Base-by-base conservation (phyloP, 2,113 vertebrate genomes). In the Thinocorus orbignyianus region DNA sequence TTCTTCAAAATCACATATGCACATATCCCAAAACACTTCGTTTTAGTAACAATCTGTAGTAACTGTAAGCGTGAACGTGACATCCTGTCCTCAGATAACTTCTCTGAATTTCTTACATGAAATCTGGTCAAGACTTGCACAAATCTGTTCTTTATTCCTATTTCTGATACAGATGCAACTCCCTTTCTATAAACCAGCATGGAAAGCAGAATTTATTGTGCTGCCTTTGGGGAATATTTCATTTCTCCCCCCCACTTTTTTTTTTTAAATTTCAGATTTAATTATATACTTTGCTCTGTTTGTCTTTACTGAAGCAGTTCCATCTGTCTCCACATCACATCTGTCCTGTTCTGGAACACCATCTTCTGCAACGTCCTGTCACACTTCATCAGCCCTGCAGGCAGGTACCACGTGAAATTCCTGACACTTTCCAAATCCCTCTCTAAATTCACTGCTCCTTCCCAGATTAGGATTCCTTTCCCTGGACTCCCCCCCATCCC, bases 391-490 rank as follows among this genome's bases (percentile, higher is more conserved):
- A 62, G 30, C 39, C 35, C 52, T 23, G 24, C 46, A 3, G 1
- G 1, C 30, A 33, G 17, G 16, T 33, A 44, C 46, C 17, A 31
- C 0, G 0, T 25, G 23, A n/a, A 79, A 31, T 4, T 10, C 54
- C 31, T 39, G 25, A 74, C 12, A 23, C 17, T 51, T 87, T 61
- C 39, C n/a, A 70, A 5, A 62, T 81, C 17, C n/a, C 25, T 77
- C 41, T 72, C n/a, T 31, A 26, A 65, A 85, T 37, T 54, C 81
- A 49, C 14, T 44, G 28, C n/a, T 90, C 13, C 62, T 85, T 77
- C 64, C 55, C 57, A 91, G 12, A 61, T 30, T 18, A 74, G 42
- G 33, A 84, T 64, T 89, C 42, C 33, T 51, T 60, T 6, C 10
- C 44, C 24, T 72, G 2, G 37, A 49, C 42, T 60, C 3, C 31